Base-by-base conservation (phyloP, 2,113 vertebrate species). In the Pica pica region DNA sequence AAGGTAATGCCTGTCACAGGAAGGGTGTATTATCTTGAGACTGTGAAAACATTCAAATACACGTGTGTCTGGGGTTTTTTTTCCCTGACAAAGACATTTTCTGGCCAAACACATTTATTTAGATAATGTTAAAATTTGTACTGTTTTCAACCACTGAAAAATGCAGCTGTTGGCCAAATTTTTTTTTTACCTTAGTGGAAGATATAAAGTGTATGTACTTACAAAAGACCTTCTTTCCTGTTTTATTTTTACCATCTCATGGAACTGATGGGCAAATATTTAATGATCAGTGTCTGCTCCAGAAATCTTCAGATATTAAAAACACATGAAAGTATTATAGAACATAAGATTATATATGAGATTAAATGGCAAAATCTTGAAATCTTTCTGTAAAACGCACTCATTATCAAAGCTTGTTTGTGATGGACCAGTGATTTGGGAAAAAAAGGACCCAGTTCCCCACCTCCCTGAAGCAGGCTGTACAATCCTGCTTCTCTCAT, bases 1-100 rank as follows among this genome's bases (percentile, higher is more conserved):
- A 93, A 70, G 39, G 56, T 27, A 89, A 52, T 0, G 12, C 53
- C 47, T 84, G 35, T 50, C 75, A 92, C 55, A 70, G 42, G 46
- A 89, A 89, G 19, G 41, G 37, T 56, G 44, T 12, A 1, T 50
- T 73, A 71, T 37, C 76, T 59, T 42, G 44, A 44, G 30, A 35
- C 24, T 31, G 31, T 2, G 4, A 52, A 86, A 91, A 57, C 35
- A 39, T 50, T 82, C n/a, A 82, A 65, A 89, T 63, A 63, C 9
- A 53, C 0, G 1, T 49, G 11, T n/a, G 6, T 28, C 49, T 53
- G 37, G 35, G 16, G 0, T 2, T 20, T 42, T 77, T 82, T 76
- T 83, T 44, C 14, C 28, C 30, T 60, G 41, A 90, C 21, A 70
- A 64, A 89, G 53, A 33, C 3, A 53, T 68, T 61, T 87, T 71